phyloP scores from a whole-genome alignment of 2,797 vertebrate species.

The Tenualosa thibaudeaui region DNA sequence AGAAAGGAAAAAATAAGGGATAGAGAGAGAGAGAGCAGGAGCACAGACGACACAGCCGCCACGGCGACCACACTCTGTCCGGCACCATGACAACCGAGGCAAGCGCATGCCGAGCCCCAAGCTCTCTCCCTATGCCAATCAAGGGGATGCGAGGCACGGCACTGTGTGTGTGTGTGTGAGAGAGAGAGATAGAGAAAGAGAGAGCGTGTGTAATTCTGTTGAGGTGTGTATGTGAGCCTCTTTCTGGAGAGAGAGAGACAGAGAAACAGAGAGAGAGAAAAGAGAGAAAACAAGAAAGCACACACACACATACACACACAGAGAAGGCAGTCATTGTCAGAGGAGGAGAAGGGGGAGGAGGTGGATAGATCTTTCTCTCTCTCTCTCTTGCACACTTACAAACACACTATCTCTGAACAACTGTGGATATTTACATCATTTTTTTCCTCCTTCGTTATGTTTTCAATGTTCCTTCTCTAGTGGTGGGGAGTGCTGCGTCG shows the following conservation, averaged over 20 bases:
- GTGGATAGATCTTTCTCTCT: background rate
- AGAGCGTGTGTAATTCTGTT: background rate
- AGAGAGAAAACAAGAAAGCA: slow-evolving; percentile 21
- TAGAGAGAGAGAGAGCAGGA: slow-evolving; percentile 38
- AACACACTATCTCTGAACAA: background rate
- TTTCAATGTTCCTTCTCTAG: slow-evolving; percentile 4
- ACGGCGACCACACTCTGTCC: slow-evolving; percentile 47
- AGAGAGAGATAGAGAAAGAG: background rate
- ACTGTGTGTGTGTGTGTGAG: background rate
- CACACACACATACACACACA: slow-evolving; percentile 7
- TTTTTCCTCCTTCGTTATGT: slow-evolving; percentile 7
- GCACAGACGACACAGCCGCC: slow-evolving; percentile 33
- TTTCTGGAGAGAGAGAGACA: background rate
- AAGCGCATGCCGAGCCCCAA: slow-evolving; percentile 37
- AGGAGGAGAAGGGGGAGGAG: slow-evolving; percentile 3
- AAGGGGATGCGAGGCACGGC: slow-evolving; percentile 36
- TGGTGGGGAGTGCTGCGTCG: slow-evolving; percentile 28
- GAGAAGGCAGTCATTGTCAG: background rate
- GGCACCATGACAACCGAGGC: slow-evolving; percentile 59
- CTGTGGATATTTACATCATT: slow-evolving; percentile 12
- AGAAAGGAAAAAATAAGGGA: slow-evolving; percentile 17
- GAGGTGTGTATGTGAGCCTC: background rate
- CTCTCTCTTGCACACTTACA: background rate
- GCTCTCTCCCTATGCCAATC: slow-evolving; percentile 27
- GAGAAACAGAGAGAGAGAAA: background rate